Base-by-base conservation (phyloP, 2,888 invertebrate genomes). In the Allygus modestus region DNA sequence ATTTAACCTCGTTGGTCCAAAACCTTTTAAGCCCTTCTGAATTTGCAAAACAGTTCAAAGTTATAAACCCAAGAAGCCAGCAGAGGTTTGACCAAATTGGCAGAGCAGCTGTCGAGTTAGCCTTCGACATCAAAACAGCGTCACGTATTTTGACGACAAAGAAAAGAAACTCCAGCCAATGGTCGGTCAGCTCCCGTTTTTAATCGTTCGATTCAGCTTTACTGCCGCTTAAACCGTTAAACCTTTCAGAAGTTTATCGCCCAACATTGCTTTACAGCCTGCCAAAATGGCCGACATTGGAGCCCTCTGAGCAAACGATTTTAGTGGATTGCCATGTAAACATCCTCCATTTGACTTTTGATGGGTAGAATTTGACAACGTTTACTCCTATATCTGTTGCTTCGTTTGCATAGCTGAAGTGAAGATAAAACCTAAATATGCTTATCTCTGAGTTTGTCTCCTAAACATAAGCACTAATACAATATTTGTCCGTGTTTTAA, bases 171-270 rank as follows among this genome's bases (percentile, higher is more conserved):
- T 4, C 65, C 1, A 12, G 12, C 65, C 5, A 65, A 31, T 28
- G 1, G 5, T 9, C 17, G 65, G 65, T 65, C 65, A 65, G 65
- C 65, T 65, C 65, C 28, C 65, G 65, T 65, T 65, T 65, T 65
- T 31, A 31, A 65, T 37, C 73, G 69, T 41, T n/a, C 41, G 73
- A 73, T 73, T 41, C 26, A 1, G 73, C 41, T 73, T 73, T 41
- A 73, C 73, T 20, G n/a, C 73, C 73, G 41, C 73, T 73, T 73
- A 1, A 73, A 12, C 37, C 73, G 41, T 73, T 73, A 73, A 73
- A 43, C 37, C 41, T 41, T 69, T 69, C 31, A 69, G 69, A 73
- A 73, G 73, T 41, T 73, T 73, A 73, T 73, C n/a, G 43, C 73
- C 41, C 20, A 37, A 43, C 43, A 20, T 73, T 73, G 73, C 43